These are phyloP conservation scores for Talpa occidentalis DNA, from an alignment of 2,113 vertebrate genomes.

Conservation along the genomic window DNA sequence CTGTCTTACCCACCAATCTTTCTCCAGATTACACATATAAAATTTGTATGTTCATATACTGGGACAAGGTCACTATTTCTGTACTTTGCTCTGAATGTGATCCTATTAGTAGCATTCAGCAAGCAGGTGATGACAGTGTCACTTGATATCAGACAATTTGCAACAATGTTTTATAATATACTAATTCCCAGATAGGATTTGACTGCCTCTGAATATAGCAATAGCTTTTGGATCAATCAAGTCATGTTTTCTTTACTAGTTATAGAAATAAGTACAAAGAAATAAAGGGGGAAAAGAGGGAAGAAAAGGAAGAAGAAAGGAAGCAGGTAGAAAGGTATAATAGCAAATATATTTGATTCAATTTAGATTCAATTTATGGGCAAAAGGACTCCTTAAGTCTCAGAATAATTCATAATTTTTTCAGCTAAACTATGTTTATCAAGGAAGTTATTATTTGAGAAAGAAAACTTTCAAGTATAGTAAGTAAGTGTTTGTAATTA, in stretches of 20 bases:
- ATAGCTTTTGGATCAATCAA: neutral
- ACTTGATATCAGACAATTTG: neutral
- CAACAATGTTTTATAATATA: neutral
- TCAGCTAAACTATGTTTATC: conserved; percentile 22
- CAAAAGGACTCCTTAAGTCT: conserved; percentile 44
- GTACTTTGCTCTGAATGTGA: neutral
- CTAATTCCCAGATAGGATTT: neutral
- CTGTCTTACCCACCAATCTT: neutral
- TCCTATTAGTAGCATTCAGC: neutral
- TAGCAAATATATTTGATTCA: neutral
- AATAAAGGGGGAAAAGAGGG: too few relatives aligned
- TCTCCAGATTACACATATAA: neutral
- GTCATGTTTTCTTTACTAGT: neutral
- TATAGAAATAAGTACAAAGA: neutral
- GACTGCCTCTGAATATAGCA: conserved; percentile 5
- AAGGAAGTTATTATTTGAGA: conserved; percentile 29
- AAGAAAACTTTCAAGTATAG: conserved; percentile 30
- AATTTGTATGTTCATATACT: neutral
- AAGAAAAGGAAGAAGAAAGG: rapidly evolving
- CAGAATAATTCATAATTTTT: conserved; percentile 35
- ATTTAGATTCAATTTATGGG: conserved; percentile 45
- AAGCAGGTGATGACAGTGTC: neutral
- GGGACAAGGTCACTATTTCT: neutral
- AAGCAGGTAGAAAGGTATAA: neutral
- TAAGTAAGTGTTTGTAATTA: conserved; percentile 52